phyloP scores from a whole-genome alignment of 2,113 vertebrate genomes.

The Ellobius talpinus region DNA sequence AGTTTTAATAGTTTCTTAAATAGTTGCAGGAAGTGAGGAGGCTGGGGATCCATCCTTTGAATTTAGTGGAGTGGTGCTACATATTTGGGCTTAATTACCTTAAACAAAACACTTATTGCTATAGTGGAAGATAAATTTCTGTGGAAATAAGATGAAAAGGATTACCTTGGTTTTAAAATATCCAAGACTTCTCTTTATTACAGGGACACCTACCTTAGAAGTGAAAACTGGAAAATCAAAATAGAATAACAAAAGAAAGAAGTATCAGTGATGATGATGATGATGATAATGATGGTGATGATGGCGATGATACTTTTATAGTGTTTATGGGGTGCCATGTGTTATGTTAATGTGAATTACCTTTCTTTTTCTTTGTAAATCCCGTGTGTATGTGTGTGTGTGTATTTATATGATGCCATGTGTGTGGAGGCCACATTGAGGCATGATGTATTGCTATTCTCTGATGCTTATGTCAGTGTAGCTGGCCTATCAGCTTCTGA shows the following conservation, averaged over 20 bases:
- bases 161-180: neutral
- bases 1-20: constrained; percentile 55
- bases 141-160: neutral
- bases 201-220: neutral
- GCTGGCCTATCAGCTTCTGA: neutral
- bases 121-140: neutral
- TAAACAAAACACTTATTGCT: neutral
- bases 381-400: neutral
- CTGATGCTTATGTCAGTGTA: no score
- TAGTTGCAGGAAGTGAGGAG: constrained; percentile 59
- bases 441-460: no score
- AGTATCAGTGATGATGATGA: neutral
- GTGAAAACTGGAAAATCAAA: neutral
- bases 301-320: neutral
- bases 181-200: neutral
- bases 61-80: constrained; percentile 3
- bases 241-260: neutral
- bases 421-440: neutral
- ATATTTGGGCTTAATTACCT: constrained; percentile 46
- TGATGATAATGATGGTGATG: neutral
- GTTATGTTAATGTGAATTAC: neutral
- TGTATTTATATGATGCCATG: neutral
- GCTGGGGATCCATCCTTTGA: constrained; percentile 25
- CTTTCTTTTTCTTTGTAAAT: neutral
- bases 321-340: neutral